Percentiles rank a stretch among this genome's conserved stretches.
phyloP scores from a whole-genome alignment of 2,888 invertebrate genomes.

The Resseliella maxima region DNA sequence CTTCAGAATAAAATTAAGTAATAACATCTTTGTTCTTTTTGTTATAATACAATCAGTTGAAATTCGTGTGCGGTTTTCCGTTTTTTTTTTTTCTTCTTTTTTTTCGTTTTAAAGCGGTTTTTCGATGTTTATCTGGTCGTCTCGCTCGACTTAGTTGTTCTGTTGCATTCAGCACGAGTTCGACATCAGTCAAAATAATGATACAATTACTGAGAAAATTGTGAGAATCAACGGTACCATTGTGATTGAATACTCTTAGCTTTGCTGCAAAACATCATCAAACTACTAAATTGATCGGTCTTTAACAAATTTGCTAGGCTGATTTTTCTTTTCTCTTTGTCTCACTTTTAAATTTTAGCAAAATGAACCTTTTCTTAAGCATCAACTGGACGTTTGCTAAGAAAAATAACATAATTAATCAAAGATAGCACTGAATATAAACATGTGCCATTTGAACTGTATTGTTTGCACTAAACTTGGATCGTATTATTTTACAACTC shows the following conservation, averaged over 20 bases:
- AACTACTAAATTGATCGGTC: background rate
- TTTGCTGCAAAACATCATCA: background rate
- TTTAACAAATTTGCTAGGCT: background rate
- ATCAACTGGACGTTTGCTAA: conserved; percentile 16
- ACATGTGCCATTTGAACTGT: conserved; percentile 54
- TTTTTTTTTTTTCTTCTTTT: too few species aligned
- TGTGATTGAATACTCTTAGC: background rate
- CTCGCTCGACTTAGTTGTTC: background rate
- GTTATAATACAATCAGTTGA: background rate
- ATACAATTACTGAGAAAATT: conserved; percentile 41
- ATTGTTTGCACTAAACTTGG: conserved; percentile 26
- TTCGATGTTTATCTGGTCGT: conserved; percentile 28
- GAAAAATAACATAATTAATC: conserved; percentile 49
- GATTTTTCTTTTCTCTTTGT: background rate
- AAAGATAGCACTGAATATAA: background rate
- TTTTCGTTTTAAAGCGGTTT: background rate
- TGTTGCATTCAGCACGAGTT: conserved; percentile 53
- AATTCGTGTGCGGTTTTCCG: conserved; percentile 5
- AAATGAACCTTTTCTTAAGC: background rate
- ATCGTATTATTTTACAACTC: conserved; percentile 51
- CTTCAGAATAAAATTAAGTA: conserved; percentile 44
- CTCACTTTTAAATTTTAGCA: background rate
- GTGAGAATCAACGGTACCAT: conserved; percentile 45
- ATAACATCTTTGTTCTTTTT: conserved; percentile 31
- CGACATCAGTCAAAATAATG: conserved; percentile 42